phyloP scores from a whole-genome alignment of 2,888 invertebrate genomes.

The Clanis bilineata region DNA sequence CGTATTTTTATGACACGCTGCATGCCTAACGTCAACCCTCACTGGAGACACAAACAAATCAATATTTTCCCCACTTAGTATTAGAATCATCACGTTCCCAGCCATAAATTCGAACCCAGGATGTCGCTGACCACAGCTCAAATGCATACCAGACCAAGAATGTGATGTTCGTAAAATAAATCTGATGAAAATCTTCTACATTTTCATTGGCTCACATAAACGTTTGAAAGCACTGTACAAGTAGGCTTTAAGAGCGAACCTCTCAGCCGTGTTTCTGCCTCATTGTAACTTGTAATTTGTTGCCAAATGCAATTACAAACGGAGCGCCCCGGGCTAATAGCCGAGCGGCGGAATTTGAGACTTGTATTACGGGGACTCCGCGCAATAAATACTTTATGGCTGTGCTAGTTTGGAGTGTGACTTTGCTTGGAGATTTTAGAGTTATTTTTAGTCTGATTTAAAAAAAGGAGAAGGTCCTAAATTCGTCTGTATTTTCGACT shows the following conservation, averaged over 20 bases:
- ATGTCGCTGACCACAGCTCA: no score
- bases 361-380: slow-evolving; percentile 5
- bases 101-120: no score
- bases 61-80: no score
- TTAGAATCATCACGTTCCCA: no score
- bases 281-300: slow-evolving; percentile 74
- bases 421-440: not conserved
- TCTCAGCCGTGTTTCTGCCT: slow-evolving; percentile 27
- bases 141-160: no score
- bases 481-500: no score
- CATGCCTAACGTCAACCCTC: no score
- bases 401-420: not conserved
- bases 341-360: slow-evolving; percentile 33
- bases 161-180: no score
- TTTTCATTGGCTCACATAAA: not conserved
- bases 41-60: no score
- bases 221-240: not conserved
- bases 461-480: no score
- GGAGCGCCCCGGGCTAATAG: slow-evolving; percentile 57
- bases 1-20: no score
- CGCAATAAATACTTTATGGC: not conserved
- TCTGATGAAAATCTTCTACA: not conserved
- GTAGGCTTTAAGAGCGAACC: slow-evolving; percentile 10
- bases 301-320: slow-evolving; percentile 69
- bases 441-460: not conserved